Conservation (phyloP, 1,140 invertebrate species). For the Lepidurus arcticus region DNA sequence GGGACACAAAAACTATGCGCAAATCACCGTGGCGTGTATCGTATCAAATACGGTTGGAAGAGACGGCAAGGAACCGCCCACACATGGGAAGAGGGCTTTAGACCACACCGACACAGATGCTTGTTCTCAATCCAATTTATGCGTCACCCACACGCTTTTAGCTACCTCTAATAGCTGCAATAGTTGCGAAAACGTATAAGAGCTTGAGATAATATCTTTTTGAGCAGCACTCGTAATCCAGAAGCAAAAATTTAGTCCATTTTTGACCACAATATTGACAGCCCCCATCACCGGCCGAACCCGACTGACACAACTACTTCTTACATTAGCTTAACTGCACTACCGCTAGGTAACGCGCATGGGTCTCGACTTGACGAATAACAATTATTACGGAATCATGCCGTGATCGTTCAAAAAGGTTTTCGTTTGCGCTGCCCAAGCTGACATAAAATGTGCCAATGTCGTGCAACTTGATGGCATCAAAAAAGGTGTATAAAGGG, state of each 20-base stretch:
- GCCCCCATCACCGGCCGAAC: background rate
- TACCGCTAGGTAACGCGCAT: background rate
- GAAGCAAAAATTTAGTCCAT: background rate
- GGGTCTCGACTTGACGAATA: background rate
- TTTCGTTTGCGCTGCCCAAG: background rate
- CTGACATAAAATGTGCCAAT: background rate
- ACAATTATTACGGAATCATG: background rate
- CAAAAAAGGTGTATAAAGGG: background rate
- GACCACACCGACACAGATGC: constrained; percentile 6
- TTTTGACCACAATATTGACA: constrained; percentile 8
- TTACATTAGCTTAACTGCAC: background rate
- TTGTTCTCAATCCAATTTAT: background rate
- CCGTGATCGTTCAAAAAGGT: background rate
- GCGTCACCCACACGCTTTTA: background rate
- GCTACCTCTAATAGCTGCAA: background rate
- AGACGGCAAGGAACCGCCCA: background rate
- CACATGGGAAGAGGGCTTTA: constrained; percentile 10
- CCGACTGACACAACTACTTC: constrained; percentile 4
- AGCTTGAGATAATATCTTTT: background rate
- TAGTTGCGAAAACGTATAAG: background rate
- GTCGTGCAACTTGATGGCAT: background rate
- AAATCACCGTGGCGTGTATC: background rate
- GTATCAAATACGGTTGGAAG: background rate
- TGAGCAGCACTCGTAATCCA: background rate
- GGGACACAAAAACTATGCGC: background rate